A percentile compares a stretch with the other conserved stretches of the same genome.
These are phyloP conservation scores for Apaloderma vittatum DNA, from an alignment of 2,113 vertebrate species.

Conservation along the genomic window DNA sequence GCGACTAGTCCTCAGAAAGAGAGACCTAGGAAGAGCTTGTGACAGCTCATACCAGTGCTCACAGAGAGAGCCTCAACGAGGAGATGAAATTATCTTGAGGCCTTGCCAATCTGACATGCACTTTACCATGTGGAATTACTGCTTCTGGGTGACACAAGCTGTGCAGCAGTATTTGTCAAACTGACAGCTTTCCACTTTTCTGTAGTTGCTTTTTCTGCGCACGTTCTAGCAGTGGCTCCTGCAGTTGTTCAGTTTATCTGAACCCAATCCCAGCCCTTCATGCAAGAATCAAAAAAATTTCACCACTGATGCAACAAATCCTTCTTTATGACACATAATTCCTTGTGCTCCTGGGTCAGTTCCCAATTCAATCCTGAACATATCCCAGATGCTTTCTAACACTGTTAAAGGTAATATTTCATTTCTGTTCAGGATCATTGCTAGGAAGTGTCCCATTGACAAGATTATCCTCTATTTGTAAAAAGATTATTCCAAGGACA, in stretches of 20 bases:
- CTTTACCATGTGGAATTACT: background rate
- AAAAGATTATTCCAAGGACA: background rate
- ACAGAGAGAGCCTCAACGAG: background rate
- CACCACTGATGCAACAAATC: background rate
- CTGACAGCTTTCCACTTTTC: background rate
- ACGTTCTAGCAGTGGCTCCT: background rate
- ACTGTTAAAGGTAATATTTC: background rate
- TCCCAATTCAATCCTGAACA: background rate
- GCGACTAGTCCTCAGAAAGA: background rate
- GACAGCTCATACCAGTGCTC: background rate
- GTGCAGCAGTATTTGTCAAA: background rate
- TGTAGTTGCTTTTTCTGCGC: background rate
- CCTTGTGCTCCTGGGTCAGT: background rate
- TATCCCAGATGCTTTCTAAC: background rate
- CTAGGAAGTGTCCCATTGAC: background rate
- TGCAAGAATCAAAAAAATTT: background rate
- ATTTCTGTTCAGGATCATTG: background rate
- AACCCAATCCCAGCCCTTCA: background rate
- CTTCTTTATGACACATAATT: background rate
- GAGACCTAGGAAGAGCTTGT: rapidly evolving
- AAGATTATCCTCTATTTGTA: background rate
- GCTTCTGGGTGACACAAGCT: background rate
- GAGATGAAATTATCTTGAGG: background rate
- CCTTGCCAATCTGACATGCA: background rate
- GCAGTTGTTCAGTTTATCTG: background rate